A percentile compares a stretch with the other conserved stretches of the same genome.
These are phyloP conservation scores for Pygocentrus nattereri DNA, from an alignment of 2,797 vertebrate genomes.

Conservation along the genomic window DNA sequence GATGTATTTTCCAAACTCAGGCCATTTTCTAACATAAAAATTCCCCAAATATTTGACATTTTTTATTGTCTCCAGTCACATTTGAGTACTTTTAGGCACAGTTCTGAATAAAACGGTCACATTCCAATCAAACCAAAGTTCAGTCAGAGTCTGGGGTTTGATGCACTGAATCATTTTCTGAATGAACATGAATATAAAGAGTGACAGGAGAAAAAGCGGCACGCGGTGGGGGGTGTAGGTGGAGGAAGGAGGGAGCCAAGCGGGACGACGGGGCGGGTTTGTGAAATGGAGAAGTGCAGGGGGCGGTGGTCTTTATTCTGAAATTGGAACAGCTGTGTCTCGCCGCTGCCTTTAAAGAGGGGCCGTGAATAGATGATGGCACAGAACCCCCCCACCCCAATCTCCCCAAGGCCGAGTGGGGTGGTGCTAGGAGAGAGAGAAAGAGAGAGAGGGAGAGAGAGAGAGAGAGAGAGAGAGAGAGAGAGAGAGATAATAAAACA, in stretches of 20 bases:
- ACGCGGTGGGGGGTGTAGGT: not conserved
- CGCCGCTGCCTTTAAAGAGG: constrained; percentile 60
- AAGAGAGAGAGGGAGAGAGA: not conserved
- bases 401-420: not conserved
- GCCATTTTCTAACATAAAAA: no score
- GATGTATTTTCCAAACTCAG: no score
- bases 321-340: constrained; percentile 85
- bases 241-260: constrained; percentile 7
- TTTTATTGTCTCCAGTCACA: no score
- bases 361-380: constrained; percentile 70
- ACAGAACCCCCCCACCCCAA: constrained; percentile 6
- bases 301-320: constrained; percentile 83
- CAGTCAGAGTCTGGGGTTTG: not conserved
- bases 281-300: constrained; percentile 74
- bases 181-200: not conserved
- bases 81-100: no score
- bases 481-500: constrained; percentile 32
- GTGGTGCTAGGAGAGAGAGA: not conserved
- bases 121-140: not conserved
- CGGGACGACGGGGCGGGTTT: constrained; percentile 56
- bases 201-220: not conserved
- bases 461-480: not conserved
- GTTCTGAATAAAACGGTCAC: not conserved
- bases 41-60: no score
- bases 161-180: not conserved